These are phyloP conservation scores for Pangasius sanitwongsei DNA, from an alignment of 2,797 vertebrate genomes.

Conservation along the genomic window DNA sequence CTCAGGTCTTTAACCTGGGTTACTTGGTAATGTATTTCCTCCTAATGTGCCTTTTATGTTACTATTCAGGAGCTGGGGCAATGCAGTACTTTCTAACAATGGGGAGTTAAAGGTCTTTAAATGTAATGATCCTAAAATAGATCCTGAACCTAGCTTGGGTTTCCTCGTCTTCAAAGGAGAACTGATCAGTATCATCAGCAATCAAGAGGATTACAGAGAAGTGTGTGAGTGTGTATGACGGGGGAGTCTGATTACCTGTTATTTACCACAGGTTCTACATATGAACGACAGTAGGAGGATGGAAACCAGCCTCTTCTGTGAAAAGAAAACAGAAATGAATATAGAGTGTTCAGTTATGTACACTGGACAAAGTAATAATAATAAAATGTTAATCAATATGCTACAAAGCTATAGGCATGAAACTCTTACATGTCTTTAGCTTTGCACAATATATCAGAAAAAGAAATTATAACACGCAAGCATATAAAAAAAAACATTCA, in stretches of 20 bases:
- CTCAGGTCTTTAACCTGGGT: not conserved
- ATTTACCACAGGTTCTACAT: constrained; percentile 82
- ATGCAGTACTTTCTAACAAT: constrained; percentile 25
- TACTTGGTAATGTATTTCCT: constrained; percentile 25
- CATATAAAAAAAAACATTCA: not conserved
- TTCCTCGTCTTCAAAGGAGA: constrained; percentile 45
- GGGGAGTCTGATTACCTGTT: constrained; percentile 78
- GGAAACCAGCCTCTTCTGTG: constrained; percentile 97
- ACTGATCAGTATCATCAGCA: constrained; percentile 55
- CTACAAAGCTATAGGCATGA: not conserved
- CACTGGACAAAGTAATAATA: not conserved
- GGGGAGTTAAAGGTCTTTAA: constrained; percentile 36
- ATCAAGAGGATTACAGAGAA: constrained; percentile 48
- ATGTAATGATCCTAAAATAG: constrained; percentile 50
- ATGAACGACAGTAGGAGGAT: constrained; percentile 84
- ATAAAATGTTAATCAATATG: not conserved
- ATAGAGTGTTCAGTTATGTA: constrained; percentile 5
- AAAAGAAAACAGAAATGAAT: constrained; percentile 33
- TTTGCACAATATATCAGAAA: not conserved
- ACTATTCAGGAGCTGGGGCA: not conserved
- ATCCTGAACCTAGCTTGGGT: constrained; percentile 45
- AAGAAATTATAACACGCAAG: not conserved
- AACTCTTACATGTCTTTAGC: not conserved
- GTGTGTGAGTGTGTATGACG: constrained; percentile 23
- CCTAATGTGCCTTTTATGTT: not conserved